Conservation (phyloP, 2,797 vertebrate genomes). For the Threskiornis aethiopicus region DNA sequence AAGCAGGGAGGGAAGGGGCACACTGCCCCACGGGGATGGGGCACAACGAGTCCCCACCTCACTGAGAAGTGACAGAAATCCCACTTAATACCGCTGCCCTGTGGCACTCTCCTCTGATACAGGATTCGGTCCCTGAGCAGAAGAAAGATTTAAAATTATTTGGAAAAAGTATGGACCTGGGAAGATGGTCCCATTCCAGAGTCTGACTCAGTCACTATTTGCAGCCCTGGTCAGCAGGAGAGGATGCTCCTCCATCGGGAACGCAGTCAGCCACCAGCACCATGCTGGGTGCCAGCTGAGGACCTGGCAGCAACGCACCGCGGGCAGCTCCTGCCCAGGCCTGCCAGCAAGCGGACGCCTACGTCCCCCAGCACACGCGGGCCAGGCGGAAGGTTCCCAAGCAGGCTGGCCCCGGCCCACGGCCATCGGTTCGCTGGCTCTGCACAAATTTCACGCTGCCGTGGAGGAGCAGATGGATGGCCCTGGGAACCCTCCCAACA, state of each 20-base stretch:
- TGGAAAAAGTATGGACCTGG: accelerated
- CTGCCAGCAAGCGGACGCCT: neutral
- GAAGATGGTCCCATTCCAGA: neutral
- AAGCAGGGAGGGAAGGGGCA: no score
- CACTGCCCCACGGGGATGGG: accelerated
- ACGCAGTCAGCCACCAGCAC: neutral
- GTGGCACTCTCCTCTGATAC: neutral
- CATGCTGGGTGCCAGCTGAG: neutral
- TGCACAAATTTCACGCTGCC: neutral
- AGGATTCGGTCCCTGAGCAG: accelerated
- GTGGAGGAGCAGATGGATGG: neutral
- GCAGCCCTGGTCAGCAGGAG: neutral
- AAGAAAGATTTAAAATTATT: no score
- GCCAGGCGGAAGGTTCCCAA: neutral
- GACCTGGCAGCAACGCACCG: neutral
- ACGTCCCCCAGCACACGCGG: accelerated
- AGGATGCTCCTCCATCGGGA: neutral
- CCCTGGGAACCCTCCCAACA: neutral
- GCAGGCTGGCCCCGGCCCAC: neutral
- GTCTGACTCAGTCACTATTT: neutral
- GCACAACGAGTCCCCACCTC: accelerated
- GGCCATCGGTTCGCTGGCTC: neutral
- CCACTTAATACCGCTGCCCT: accelerated
- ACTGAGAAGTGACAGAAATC: neutral
- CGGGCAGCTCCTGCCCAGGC: neutral